phyloP scores from a whole-genome alignment of 1,140 invertebrate genomes.

The Teleogryllus occipitalis region DNA sequence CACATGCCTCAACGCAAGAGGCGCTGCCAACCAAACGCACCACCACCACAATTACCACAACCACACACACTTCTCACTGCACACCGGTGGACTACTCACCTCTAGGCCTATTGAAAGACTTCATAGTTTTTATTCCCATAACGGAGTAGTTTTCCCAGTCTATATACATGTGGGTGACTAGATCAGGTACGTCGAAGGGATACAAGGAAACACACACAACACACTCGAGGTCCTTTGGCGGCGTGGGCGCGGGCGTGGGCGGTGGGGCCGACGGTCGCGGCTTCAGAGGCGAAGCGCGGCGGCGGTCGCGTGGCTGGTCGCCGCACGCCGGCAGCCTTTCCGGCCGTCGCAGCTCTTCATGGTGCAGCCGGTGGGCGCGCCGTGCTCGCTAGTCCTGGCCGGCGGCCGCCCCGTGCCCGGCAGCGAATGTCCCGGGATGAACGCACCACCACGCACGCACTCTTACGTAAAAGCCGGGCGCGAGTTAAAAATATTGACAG shows the following conservation, averaged over 20 bases:
- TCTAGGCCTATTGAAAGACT: slow-evolving; percentile 44
- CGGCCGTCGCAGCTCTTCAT: neutral
- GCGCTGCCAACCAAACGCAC: too few relatives aligned
- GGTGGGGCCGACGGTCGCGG: neutral
- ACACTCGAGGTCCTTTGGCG: neutral
- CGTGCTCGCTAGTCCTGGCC: too few relatives aligned
- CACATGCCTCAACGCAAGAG: too few relatives aligned
- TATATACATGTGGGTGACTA: slow-evolving; percentile 21
- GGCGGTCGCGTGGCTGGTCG: neutral
- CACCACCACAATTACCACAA: neutral
- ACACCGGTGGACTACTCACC: slow-evolving; percentile 30
- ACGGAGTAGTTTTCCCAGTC: slow-evolving; percentile 32
- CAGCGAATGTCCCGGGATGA: neutral
- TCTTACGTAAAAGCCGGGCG: too few relatives aligned
- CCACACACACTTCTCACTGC: neutral
- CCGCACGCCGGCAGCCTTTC: neutral
- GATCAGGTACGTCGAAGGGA: neutral
- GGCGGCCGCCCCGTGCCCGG: too few relatives aligned
- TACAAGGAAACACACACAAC: neutral
- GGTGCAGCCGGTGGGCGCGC: too few relatives aligned
- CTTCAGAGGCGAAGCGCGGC: too few relatives aligned
- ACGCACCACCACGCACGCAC: neutral
- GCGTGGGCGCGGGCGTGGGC: too few relatives aligned
- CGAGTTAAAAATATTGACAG: too few relatives aligned
- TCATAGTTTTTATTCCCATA: slow-evolving; percentile 48